These are phyloP conservation scores for Erythrolamprus reginae DNA, from an alignment of 2,113 vertebrate species.

Conservation along the genomic window DNA sequence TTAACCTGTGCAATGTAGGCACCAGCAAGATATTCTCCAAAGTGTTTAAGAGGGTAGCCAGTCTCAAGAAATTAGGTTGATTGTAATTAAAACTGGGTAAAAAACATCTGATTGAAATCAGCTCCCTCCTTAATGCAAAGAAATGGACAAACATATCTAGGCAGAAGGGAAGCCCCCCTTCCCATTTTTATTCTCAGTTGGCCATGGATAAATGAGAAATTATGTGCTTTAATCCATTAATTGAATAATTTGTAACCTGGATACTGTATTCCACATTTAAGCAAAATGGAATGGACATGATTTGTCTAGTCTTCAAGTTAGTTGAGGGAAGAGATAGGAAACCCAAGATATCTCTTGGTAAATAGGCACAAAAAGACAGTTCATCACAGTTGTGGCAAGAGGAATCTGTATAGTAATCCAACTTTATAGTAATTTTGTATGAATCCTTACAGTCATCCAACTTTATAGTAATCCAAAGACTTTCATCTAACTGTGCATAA, in stretches of 20 bases:
- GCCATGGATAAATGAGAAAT: not conserved
- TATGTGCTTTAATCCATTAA: not conserved
- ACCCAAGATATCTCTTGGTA: slow-evolving; percentile 27
- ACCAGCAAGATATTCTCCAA: not conserved
- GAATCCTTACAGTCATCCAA: not conserved
- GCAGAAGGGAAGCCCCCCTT: not conserved
- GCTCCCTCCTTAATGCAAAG: not conserved
- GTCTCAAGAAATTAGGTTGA: not conserved
- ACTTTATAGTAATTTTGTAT: slow-evolving; percentile 44
- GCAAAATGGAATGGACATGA: not conserved
- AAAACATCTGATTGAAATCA: not conserved
- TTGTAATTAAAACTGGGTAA: not conserved
- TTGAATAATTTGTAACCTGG: not conserved
- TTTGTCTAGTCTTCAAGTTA: slow-evolving; percentile 6
- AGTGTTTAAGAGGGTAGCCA: not conserved
- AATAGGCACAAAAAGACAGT: slow-evolving; percentile 23
- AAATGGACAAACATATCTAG: not conserved
- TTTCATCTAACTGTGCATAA: slow-evolving; percentile 50
- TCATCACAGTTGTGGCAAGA: slow-evolving; percentile 49
- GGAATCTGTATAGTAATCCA: not conserved
- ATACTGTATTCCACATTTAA: not conserved
- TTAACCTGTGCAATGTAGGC: not conserved
- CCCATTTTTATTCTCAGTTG: not conserved
- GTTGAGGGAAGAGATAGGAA: slow-evolving; percentile 16
- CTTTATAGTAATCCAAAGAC: slow-evolving; percentile 39